Evolutionary conservation across 2,113 vertebrate genomes (phyloP).

Genomic region (Forbesichthys agassizii): DNA sequence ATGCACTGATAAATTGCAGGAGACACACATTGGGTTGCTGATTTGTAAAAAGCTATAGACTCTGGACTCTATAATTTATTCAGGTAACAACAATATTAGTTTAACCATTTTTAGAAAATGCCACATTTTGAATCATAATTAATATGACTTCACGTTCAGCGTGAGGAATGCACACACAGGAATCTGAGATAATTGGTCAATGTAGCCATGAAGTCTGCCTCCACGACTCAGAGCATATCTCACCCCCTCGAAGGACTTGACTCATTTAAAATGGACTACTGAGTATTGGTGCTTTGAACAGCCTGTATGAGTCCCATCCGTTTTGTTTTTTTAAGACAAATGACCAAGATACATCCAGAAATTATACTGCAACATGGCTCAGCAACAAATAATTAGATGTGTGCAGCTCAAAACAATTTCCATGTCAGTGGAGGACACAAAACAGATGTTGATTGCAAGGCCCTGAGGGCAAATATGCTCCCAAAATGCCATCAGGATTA

Average conservation of each 20-base stretch:
- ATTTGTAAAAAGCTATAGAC: constrained; percentile 29
- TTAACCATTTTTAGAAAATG: constrained; percentile 26
- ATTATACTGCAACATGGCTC: background rate
- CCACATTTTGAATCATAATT: constrained; percentile 22
- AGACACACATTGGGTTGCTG: constrained; percentile 46
- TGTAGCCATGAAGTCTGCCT: constrained; percentile 24
- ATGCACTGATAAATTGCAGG: constrained; percentile 24
- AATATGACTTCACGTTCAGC: constrained; percentile 9
- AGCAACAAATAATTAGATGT: constrained; percentile 3
- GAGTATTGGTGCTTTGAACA: background rate
- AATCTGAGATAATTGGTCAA: constrained; percentile 6
- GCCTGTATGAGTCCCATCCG: background rate
- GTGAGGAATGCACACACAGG: constrained; percentile 21
- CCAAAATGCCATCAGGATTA: constrained; percentile 17
- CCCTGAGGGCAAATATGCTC: constrained; percentile 9
- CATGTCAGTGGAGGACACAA: constrained; percentile 27
- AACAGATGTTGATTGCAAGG: constrained; percentile 47
- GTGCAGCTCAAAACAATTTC: constrained; percentile 13
- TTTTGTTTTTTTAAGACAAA: constrained; percentile 1
- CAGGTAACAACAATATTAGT: constrained; percentile 39
- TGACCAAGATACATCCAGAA: background rate
- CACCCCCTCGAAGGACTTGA: background rate
- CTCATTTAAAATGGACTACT: background rate
- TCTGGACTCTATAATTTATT: constrained; percentile 28
- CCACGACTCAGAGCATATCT: constrained; percentile 8